Conservation (phyloP, 92 coral and sea anemone genomes). For the Hydrozoanthus gracilis region DNA sequence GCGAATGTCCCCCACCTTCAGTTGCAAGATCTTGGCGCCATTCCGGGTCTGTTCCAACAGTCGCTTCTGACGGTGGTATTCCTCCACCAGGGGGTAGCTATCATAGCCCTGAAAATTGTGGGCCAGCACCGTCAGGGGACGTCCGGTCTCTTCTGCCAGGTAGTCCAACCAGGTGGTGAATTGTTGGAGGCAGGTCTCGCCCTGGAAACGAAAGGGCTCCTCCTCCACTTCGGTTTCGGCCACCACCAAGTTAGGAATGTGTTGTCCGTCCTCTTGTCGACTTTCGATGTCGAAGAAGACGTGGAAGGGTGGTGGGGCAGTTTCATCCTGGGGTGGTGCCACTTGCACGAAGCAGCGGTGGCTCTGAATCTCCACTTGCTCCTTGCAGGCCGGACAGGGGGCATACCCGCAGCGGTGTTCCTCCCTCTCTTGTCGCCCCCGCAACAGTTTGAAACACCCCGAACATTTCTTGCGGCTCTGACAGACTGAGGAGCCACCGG, state of each 20-base stretch:
- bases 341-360: not conserved
- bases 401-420: too few relatives aligned
- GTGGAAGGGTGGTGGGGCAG: not conserved
- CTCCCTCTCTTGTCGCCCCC: too few relatives aligned
- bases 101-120: constrained; percentile 41
- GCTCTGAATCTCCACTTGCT: not conserved
- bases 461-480: not conserved
- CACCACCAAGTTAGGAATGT: not conserved
- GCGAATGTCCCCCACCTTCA: constrained; percentile 38
- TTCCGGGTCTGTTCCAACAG: constrained; percentile 32
- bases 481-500: not conserved
- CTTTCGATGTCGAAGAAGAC: constrained; percentile 1
- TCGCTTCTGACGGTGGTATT: constrained; percentile 19
- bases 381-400: not conserved
- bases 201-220: not conserved
- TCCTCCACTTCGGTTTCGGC: not conserved
- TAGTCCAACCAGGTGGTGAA: constrained; percentile 13
- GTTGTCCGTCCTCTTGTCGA: constrained; percentile 3
- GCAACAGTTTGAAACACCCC: not conserved
- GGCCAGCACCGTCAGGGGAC: constrained; percentile 30
- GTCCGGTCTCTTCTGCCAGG: not conserved
- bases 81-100: constrained; percentile 36
- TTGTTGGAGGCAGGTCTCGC: not conserved
- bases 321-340: not conserved
- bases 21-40: constrained; percentile 31